A percentile compares a stretch with the other conserved stretches of the same genome.
Evolutionary conservation across 1,140 invertebrate species (phyloP).

Genomic region (Panagrolaimus sp.): DNA sequence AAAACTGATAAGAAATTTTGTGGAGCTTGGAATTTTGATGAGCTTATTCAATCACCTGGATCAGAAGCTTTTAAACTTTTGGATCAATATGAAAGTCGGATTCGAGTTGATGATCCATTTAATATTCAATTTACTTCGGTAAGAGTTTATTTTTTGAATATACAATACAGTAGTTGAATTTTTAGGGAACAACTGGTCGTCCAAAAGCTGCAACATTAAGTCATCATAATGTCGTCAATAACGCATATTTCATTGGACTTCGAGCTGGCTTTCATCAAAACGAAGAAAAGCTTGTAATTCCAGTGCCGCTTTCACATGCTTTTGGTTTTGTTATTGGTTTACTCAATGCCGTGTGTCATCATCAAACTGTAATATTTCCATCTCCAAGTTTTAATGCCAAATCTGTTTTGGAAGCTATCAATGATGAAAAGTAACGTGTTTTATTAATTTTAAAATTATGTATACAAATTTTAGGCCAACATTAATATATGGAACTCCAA

Average conservation of each 20-base stretch:
- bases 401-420: constrained; percentile 62
- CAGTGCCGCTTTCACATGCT: constrained; percentile 66
- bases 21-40: constrained; percentile 36
- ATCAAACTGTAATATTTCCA: constrained; percentile 70
- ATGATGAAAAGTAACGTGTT: neutral
- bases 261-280: constrained; percentile 64
- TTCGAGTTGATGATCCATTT: too few species aligned
- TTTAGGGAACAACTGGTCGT: constrained; percentile 73
- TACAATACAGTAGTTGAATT: constrained; percentile 21
- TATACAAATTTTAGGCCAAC: constrained; percentile 66
- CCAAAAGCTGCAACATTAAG: constrained; percentile 79
- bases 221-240: constrained; percentile 78
- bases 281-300: constrained; percentile 62
- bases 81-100: too few species aligned
- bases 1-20: constrained; percentile 5
- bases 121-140: constrained; percentile 14
- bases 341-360: constrained; percentile 66
- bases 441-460: constrained; percentile 1
- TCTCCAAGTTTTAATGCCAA: constrained; percentile 68
- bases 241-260: constrained; percentile 68
- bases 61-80: neutral
- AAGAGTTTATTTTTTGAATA: neutral
- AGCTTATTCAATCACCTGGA: constrained; percentile 30
- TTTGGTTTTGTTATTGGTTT: constrained; percentile 71
- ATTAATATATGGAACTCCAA: constrained; percentile 79